Percentiles rank a stretch among this genome's conserved stretches.
Evolutionary conservation across 2,888 invertebrate genomes (phyloP).

Genomic region (Graphium colonna): DNA sequence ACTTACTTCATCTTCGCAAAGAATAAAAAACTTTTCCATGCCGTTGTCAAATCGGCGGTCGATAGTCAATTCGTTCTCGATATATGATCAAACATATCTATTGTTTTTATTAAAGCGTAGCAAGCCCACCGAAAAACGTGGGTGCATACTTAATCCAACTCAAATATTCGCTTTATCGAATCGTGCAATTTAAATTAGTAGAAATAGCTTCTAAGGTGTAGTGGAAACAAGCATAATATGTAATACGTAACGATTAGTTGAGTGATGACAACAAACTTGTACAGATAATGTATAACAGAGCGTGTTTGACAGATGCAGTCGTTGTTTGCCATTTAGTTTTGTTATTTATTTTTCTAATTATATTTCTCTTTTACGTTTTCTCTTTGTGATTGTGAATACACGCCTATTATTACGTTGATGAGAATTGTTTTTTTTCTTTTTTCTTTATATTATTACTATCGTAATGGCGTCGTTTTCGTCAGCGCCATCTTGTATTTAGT

Average conservation of each 20-base stretch:
- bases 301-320: constrained; percentile 35
- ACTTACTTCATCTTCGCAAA: not conserved
- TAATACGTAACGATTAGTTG: constrained; percentile 38
- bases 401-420: constrained; percentile 21
- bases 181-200: constrained; percentile 76
- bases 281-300: constrained; percentile 43
- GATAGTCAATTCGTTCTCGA: constrained; percentile 48
- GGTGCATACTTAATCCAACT: constrained; percentile 37
- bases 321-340: constrained; percentile 65
- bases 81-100: constrained; percentile 16
- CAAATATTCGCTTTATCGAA: constrained; percentile 74
- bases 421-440: constrained; percentile 20
- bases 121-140: constrained; percentile 44
- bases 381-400: constrained; percentile 40
- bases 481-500: not conserved
- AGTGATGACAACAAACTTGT: constrained; percentile 44
- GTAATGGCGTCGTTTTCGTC: constrained; percentile 3
- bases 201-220: constrained; percentile 54
- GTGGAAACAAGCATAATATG: constrained; percentile 55
- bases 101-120: constrained; percentile 24
- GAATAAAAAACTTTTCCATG: constrained; percentile 6
- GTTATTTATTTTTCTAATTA: constrained; percentile 77
- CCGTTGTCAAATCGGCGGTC: constrained; percentile 40
- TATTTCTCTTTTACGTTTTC: constrained; percentile 58
- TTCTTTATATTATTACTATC: not conserved